A percentile compares a stretch with the other conserved stretches of the same genome.
Evolutionary conservation across 2,113 vertebrate genomes (phyloP).

Genomic region (Ctenomys sociabilis): DNA sequence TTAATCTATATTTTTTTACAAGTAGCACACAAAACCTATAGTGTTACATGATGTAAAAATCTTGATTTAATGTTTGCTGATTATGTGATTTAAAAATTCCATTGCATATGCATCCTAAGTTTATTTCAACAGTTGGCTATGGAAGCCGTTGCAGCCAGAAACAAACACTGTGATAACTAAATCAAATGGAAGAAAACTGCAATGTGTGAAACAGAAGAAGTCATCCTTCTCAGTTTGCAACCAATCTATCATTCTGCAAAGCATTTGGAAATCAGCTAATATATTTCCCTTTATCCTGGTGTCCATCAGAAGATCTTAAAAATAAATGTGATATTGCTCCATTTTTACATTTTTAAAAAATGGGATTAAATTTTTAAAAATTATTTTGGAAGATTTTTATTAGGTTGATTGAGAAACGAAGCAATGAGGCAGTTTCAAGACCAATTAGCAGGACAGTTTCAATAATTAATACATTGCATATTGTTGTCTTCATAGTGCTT

Average conservation of each 20-base stretch:
- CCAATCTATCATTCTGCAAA: background rate
- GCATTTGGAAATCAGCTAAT: background rate
- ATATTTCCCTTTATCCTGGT: background rate
- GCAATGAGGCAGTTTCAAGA: too few relatives aligned
- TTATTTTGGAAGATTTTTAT: constrained; percentile 54
- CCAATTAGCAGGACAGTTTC: too few relatives aligned
- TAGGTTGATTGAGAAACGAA: too few relatives aligned
- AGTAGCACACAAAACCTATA: background rate
- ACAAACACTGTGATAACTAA: background rate
- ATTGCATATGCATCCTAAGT: background rate
- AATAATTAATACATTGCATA: too few relatives aligned
- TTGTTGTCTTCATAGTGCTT: too few relatives aligned
- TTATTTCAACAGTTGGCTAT: constrained; percentile 19
- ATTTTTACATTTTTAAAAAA: constrained; percentile 36
- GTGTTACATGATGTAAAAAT: background rate
- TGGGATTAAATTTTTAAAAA: constrained; percentile 37
- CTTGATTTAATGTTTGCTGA: constrained; percentile 12
- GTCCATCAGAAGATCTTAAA: constrained; percentile 24
- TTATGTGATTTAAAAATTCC: constrained; percentile 23
- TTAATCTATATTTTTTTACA: background rate
- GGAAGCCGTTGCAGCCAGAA: background rate
- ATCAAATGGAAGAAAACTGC: constrained; percentile 48
- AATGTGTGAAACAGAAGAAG: constrained; percentile 27
- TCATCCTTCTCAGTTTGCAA: background rate
- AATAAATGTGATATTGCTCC: constrained; percentile 23